Conservation (phyloP, 1,140 invertebrate genomes). For the Pristionchus pacificus region DNA sequence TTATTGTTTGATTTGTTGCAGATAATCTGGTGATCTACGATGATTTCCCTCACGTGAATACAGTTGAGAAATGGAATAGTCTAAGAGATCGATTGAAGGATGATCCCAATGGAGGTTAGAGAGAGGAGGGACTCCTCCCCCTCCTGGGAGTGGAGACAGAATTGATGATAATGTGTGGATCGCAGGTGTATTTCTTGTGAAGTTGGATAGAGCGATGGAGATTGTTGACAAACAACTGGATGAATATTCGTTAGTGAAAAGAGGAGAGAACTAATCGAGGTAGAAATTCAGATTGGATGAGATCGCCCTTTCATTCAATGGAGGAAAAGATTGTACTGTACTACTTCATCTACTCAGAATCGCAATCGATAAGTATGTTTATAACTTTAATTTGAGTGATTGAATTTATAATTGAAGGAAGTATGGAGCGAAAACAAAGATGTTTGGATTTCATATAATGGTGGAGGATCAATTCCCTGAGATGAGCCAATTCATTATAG, state of each 20-base stretch:
- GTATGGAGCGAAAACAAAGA: slow-evolving; percentile 16
- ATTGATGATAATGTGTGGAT: too few species aligned
- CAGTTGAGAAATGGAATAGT: slow-evolving; percentile 12
- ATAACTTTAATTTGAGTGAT: background rate
- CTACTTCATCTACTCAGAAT: slow-evolving; percentile 22
- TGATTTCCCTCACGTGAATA: slow-evolving; percentile 48
- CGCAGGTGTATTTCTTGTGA: slow-evolving; percentile 3
- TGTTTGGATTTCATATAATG: slow-evolving; percentile 32
- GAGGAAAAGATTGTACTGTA: slow-evolving; percentile 32
- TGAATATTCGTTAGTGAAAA: slow-evolving; percentile 18
- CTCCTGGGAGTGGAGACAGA: too few species aligned
- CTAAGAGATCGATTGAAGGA: slow-evolving; percentile 9
- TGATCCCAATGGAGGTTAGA: background rate
- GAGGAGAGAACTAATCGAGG: background rate
- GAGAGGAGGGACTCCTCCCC: too few species aligned
- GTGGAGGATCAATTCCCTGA: slow-evolving; percentile 31
- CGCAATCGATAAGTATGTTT: slow-evolving; percentile 21
- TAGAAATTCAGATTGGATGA: slow-evolving; percentile 14
- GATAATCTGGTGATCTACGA: slow-evolving; percentile 60
- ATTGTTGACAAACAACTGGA: slow-evolving; percentile 19
- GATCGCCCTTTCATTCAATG: slow-evolving; percentile 30
- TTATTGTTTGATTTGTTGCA: slow-evolving; percentile 28
- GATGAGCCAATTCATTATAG: slow-evolving; percentile 29
- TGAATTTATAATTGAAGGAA: slow-evolving; percentile 17
- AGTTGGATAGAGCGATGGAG: slow-evolving; percentile 18